Percentiles rank a stretch among this genome's conserved stretches.
These are phyloP conservation scores for Thereva unica DNA, from an alignment of 2,888 invertebrate genomes.

Conservation along the genomic window DNA sequence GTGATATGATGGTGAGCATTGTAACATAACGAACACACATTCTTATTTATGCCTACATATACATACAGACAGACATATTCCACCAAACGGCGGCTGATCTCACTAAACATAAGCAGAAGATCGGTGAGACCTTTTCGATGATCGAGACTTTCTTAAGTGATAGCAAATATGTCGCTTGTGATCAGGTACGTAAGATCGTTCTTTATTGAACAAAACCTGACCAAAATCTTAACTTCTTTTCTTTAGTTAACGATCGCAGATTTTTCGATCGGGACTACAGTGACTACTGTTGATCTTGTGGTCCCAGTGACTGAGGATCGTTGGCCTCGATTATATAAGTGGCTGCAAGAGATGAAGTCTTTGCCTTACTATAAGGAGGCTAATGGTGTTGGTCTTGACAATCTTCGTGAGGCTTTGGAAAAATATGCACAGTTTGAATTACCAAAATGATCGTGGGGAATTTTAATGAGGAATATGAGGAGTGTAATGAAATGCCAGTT, in stretches of 20 bases:
- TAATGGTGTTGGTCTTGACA: conserved; percentile 51
- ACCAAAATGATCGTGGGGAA: too few species aligned
- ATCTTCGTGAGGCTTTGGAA: conserved; percentile 48
- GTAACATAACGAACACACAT: background rate
- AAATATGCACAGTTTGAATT: conserved; percentile 49
- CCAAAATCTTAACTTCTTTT: background rate
- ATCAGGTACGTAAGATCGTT: conserved; percentile 48
- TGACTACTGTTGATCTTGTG: conserved; percentile 57
- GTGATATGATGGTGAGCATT: conserved; percentile 55
- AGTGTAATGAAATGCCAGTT: too few species aligned
- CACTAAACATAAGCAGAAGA: conserved; percentile 49
- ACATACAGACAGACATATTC: conserved; percentile 52
- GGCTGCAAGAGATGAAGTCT: conserved; percentile 51
- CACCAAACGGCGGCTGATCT: conserved; percentile 51
- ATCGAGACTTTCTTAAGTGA: conserved; percentile 55
- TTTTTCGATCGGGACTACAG: conserved; percentile 57
- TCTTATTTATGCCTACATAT: background rate
- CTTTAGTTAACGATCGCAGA: conserved; percentile 58
- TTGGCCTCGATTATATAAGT: conserved; percentile 53
- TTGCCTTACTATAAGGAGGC: conserved; percentile 48
- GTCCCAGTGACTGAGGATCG: conserved; percentile 55
- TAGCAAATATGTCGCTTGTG: conserved; percentile 54
- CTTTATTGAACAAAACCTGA: background rate
- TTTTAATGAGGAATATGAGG: too few species aligned
- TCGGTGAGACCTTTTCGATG: conserved; percentile 55